Evolutionary conservation across 2,888 invertebrate species (phyloP).

Genomic region (Synergus gifuensis): DNA sequence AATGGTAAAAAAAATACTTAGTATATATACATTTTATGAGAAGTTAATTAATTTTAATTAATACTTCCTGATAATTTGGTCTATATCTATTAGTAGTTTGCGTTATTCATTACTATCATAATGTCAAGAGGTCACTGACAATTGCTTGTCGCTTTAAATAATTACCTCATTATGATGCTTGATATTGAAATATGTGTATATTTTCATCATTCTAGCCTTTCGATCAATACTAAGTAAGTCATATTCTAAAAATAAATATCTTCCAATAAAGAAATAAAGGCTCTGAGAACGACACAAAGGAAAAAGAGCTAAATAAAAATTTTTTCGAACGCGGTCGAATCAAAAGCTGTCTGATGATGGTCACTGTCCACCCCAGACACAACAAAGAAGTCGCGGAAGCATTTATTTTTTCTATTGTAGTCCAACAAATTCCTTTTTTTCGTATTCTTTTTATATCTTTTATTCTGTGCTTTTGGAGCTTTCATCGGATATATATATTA

Average conservation of each 20-base stretch:
- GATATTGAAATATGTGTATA: not conserved
- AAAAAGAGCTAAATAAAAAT: slow-evolving; percentile 13
- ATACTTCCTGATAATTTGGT: not conserved
- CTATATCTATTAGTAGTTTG: not conserved
- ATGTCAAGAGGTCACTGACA: not conserved
- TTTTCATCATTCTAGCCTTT: not conserved
- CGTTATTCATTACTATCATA: too few species aligned
- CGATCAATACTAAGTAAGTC: not conserved
- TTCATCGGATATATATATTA: slow-evolving; percentile 39
- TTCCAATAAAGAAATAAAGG: not conserved
- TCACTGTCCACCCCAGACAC: slow-evolving; percentile 14
- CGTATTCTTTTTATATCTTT: not conserved
- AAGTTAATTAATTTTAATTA: not conserved
- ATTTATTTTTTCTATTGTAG: slow-evolving; percentile 27
- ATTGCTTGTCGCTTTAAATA: not conserved
- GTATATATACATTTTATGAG: not conserved
- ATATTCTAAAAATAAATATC: not conserved
- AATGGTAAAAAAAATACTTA: slow-evolving; percentile 10
- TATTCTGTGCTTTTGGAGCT: slow-evolving; percentile 24
- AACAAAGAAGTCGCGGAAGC: slow-evolving; percentile 36
- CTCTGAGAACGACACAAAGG: not conserved
- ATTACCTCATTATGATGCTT: not conserved
- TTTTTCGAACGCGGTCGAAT: not conserved
- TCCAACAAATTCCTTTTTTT: not conserved
- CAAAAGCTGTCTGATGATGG: slow-evolving; percentile 9